Evolutionary conservation across 2,888 invertebrate species (phyloP), one percentile per base, ranked within the genome.

Genomic region (Holacanthella duospinosa): DNA sequence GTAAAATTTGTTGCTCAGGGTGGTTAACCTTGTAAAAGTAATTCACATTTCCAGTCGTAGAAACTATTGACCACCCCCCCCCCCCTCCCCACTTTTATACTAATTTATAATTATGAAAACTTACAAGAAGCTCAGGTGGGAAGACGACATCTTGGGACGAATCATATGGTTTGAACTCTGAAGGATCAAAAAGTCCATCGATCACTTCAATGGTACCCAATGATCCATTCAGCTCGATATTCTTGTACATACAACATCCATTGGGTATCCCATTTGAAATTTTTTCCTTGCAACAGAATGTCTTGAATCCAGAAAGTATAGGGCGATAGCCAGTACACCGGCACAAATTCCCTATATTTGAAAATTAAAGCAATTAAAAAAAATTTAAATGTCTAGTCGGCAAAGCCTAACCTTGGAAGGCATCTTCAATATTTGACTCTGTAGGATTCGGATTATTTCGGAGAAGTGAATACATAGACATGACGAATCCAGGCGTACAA

Each of bases 401-500:
- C 6, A 16, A 21, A 21, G 19, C 48, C 48, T 84, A 85, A 75
- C 91, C 90, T 81, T 91, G 90, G 71, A 91, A 85, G 0, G 89
- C 84, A 4, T 84, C 81, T 77, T 92, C 91, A 71, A 93, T 78
- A 67, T 93, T 86, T 19, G 82, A 78, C 81, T 88, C 86, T 0
- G 82, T 80, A 3, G 93, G 89, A 74, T 83, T 82, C 0, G 83
- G 81, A 53, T 84, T 83, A 72, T 83, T 87, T 9, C 95, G 80
- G 0, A 95, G 78, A 53, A 95, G 79, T 0, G 92, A 82, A 75
- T 94, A 95, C 92, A 95, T 93, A 0, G 94, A 93, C 95, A 96
- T 96, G 0, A 96, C 90, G 67, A 96, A 92, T 29, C 95, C 95
- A 0, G 94, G 94, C 0, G 94, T 94, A 74, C 93, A 94, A 77